Percentiles rank a stretch among this genome's conserved stretches.
phyloP scores from a whole-genome alignment of 1,140 invertebrate genomes.

The Papilio helenus region DNA sequence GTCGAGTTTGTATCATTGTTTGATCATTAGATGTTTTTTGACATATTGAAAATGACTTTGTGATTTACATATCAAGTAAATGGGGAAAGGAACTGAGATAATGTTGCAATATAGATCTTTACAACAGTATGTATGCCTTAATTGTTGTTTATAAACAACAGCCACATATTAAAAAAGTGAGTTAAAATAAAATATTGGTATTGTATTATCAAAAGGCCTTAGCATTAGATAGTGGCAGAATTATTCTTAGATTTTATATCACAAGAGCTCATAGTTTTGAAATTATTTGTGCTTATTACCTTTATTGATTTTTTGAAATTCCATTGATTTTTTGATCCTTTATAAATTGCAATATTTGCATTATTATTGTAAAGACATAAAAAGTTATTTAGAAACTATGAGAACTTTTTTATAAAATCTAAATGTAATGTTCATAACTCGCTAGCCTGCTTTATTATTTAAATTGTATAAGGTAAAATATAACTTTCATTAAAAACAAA shows the following conservation, averaged over 20 bases:
- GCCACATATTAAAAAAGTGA: neutral
- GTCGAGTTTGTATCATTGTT: neutral
- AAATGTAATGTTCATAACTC: neutral
- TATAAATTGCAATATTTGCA: neutral
- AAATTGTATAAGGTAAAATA: neutral
- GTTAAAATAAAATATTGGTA: neutral
- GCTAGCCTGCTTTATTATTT: conserved; percentile 7
- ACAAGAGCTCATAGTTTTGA: neutral
- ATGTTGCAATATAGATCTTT: neutral
- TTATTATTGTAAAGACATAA: neutral
- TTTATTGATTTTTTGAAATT: neutral
- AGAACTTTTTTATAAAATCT: neutral
- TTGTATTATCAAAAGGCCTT: neutral
- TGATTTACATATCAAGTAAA: conserved; percentile 2
- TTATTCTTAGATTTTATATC: neutral
- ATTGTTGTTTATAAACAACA: no score
- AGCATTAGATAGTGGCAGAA: neutral
- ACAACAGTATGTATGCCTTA: neutral
- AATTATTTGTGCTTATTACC: neutral
- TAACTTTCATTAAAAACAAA: neutral
- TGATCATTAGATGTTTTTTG: neutral
- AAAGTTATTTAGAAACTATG: neutral
- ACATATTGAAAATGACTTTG: neutral
- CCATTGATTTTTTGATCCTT: neutral
- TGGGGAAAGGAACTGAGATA: neutral